Percentiles rank a stretch among this genome's conserved stretches.
These are phyloP conservation scores for Amblyopsis rosae DNA, from an alignment of 2,113 vertebrate genomes.

Conservation along the genomic window DNA sequence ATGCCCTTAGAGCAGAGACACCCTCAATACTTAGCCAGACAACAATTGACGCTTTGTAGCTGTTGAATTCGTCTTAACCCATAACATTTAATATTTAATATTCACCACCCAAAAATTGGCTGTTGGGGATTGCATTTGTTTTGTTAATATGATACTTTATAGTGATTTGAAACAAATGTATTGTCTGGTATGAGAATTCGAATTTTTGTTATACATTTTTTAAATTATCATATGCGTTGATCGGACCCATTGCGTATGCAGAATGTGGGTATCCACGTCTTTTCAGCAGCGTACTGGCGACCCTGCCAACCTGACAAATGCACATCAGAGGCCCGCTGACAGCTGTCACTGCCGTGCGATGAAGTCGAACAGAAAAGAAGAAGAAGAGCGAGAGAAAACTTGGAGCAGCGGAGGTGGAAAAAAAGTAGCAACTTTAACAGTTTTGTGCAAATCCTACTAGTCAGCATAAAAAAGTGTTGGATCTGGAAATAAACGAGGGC, in stretches of 20 bases:
- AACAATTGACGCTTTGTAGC: constrained; percentile 8
- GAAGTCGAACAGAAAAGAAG: constrained; percentile 62
- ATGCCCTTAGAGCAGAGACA: constrained; percentile 40
- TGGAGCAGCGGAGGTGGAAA: constrained; percentile 32
- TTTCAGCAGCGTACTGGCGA: constrained; percentile 60
- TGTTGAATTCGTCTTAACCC: background rate
- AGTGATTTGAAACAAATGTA: background rate
- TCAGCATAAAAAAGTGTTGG: constrained; percentile 72
- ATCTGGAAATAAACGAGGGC: constrained; percentile 72
- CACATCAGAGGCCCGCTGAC: constrained; percentile 77
- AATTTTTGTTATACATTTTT: background rate
- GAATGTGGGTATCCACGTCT: constrained; percentile 30
- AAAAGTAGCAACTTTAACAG: constrained; percentile 73
- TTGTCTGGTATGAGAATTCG: background rate
- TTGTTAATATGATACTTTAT: background rate
- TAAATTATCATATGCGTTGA: background rate
- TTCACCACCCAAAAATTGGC: too few species aligned
- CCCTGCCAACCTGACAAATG: constrained; percentile 75
- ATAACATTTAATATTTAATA: background rate
- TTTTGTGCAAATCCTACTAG: constrained; percentile 66
- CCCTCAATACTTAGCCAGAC: constrained; percentile 23
- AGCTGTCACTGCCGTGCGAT: constrained; percentile 75
- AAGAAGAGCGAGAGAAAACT: constrained; percentile 17
- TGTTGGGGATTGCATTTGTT: too few species aligned
- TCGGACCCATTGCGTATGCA: constrained; percentile 52